phyloP scores from a whole-genome alignment of 2,797 vertebrate genomes.

The Nyctalus aviator region DNA sequence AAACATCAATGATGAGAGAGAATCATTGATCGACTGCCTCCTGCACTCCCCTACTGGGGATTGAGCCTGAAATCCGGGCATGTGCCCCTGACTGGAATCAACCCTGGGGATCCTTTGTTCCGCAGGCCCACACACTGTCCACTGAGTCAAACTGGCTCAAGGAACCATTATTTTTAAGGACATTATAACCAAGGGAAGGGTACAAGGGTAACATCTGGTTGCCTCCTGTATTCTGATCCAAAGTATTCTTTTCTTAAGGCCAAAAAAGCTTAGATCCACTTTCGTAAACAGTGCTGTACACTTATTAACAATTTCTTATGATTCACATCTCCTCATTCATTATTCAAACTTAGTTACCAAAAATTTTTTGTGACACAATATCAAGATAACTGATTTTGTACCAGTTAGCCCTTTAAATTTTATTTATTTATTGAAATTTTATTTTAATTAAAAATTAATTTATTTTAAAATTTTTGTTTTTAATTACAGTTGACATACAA shows the following conservation, averaged over 20 bases:
- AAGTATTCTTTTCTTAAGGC: conserved; percentile 19
- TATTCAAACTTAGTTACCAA: neutral
- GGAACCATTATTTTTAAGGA: neutral
- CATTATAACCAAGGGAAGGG: neutral
- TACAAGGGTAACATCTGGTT: neutral
- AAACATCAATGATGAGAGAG: no score
- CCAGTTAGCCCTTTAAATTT: neutral
- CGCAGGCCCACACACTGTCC: no score
- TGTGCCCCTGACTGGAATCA: no score
- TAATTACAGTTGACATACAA: neutral
- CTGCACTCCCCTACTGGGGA: no score
- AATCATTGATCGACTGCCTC: no score
- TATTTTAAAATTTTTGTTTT: neutral
- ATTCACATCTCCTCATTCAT: neutral
- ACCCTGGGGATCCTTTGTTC: no score
- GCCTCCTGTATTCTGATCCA: neutral
- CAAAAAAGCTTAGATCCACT: neutral
- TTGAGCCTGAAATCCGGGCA: no score
- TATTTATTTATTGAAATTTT: neutral
- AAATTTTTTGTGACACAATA: neutral
- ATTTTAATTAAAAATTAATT: neutral
- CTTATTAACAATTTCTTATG: neutral
- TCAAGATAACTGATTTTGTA: neutral
- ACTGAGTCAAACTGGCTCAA: no score
- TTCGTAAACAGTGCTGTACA: neutral